These are phyloP conservation scores for Rachycentron canadum DNA, from an alignment of 2,797 vertebrate genomes.

Conservation along the genomic window DNA sequence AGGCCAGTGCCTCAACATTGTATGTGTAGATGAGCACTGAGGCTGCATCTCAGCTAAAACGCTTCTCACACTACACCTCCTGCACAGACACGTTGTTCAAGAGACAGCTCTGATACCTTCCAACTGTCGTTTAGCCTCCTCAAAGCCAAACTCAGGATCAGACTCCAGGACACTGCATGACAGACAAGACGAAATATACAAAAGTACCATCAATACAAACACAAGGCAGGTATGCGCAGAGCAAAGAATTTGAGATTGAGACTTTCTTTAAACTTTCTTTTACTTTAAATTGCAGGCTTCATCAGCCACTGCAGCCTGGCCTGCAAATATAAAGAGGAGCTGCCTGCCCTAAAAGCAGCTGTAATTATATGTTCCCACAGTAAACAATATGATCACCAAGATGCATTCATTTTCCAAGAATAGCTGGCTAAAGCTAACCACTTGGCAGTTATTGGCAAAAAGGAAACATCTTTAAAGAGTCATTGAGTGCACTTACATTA, in stretches of 20 bases:
- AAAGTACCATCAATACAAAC: neutral
- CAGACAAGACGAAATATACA: conserved; percentile 13
- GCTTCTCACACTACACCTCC: neutral
- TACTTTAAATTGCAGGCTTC: neutral
- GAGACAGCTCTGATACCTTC: conserved; percentile 87
- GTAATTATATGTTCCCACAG: neutral
- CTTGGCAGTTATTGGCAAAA: neutral
- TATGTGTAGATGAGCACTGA: neutral
- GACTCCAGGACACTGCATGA: conserved; percentile 92
- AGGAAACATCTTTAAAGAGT: neutral
- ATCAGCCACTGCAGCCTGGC: neutral
- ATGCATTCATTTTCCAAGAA: neutral
- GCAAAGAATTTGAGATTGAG: neutral
- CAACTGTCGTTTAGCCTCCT: conserved; percentile 93
- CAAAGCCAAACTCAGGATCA: conserved; percentile 96
- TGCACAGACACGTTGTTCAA: neutral
- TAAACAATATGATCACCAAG: neutral
- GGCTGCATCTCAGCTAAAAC: neutral
- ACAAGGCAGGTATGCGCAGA: neutral
- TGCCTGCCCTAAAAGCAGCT: neutral
- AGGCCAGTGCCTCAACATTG: neutral
- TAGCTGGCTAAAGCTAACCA: neutral
- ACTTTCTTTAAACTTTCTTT: too few species aligned
- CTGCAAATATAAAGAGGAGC: neutral
- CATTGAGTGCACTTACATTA: neutral